Base-by-base conservation (phyloP, 2,888 invertebrate genomes). In the Cephonodes hylas region DNA sequence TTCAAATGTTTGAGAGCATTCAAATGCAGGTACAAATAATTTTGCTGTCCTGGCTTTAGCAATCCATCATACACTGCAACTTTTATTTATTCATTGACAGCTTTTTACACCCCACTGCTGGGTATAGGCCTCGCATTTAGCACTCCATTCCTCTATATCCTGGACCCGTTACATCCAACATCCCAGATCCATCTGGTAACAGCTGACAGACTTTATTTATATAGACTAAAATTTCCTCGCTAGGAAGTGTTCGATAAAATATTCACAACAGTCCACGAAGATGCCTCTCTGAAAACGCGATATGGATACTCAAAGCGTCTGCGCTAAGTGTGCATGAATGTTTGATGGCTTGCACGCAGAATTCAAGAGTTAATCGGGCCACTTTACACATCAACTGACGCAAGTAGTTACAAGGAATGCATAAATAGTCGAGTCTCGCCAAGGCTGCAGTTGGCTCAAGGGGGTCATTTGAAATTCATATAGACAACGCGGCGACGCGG, bases 401-500 rank as follows among this genome's bases (percentile, higher is more conserved):
- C 71, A 64, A 73, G 69, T 75, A 77, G 80, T 81, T 76, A 75
- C 75, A 75, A 80, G 77, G 79, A 80, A 80, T 80, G 79, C 76
- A 80, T 83, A 79, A 83, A 84, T 81, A 77, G 77, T 76, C 76
- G 75, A 75, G 79, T 80, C 74, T 68, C 71, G 67, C 71, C 65
- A 67, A 68, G 66, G 66, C 66, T 65, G 78, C 79, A 82, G 75
- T 80, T 83, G 80, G 81, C 79, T 79, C 76, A 72, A 77, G 76
- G 69, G 77, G 69, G 77, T 83, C 80, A 85, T 86, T 83, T 84
- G 79, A 79, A 81, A 84, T 86, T 85, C 84, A 86, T 86, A 80
- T 74, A 74, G 75, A 66, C 64, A 70, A 15, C 15, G 53, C 10
- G 27, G 27, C 31, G 53, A 53, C 53, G 53, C 31, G 31, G 31